A percentile compares a stretch with the other conserved stretches of the same genome.
Conservation (phyloP, 1,140 invertebrate species). For the Asobara japonica region DNA sequence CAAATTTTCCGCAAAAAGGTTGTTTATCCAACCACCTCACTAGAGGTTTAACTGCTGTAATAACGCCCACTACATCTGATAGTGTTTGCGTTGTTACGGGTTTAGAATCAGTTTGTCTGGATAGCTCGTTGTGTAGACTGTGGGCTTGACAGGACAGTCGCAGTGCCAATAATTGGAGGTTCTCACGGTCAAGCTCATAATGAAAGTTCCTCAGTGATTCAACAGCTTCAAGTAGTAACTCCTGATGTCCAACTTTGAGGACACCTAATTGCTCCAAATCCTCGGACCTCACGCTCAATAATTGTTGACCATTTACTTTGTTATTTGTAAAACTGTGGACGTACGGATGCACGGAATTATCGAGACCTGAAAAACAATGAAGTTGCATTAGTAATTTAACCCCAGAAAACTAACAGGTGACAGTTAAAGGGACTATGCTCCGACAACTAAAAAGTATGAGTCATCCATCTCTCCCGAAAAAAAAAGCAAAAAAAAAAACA, state of each 20-base stretch:
- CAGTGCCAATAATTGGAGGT: slow-evolving; percentile 87
- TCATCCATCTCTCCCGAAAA: no score
- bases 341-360: slow-evolving; percentile 82
- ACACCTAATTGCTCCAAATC: slow-evolving; percentile 89
- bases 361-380: slow-evolving; percentile 72
- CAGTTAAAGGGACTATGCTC: not conserved
- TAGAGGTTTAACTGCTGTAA: slow-evolving; percentile 85
- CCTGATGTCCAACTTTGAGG: slow-evolving; percentile 89
- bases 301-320: slow-evolving; percentile 81
- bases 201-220: slow-evolving; percentile 90
- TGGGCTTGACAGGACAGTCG: slow-evolving; percentile 85
- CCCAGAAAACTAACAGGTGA: not conserved
- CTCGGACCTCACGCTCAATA: slow-evolving; percentile 84
- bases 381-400: slow-evolving; percentile 12
- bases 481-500: no score
- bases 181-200: slow-evolving; percentile 90
- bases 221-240: slow-evolving; percentile 89
- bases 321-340: slow-evolving; percentile 84
- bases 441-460: no score
- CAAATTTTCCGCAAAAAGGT: slow-evolving; percentile 76
- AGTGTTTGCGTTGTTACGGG: slow-evolving; percentile 83
- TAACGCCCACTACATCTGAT: slow-evolving; percentile 84
- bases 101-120: slow-evolving; percentile 70
- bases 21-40: slow-evolving; percentile 87
- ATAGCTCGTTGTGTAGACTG: slow-evolving; percentile 79